These are phyloP conservation scores for Archivesica marissinica DNA, from an alignment of 1,140 invertebrate species.

Conservation along the genomic window DNA sequence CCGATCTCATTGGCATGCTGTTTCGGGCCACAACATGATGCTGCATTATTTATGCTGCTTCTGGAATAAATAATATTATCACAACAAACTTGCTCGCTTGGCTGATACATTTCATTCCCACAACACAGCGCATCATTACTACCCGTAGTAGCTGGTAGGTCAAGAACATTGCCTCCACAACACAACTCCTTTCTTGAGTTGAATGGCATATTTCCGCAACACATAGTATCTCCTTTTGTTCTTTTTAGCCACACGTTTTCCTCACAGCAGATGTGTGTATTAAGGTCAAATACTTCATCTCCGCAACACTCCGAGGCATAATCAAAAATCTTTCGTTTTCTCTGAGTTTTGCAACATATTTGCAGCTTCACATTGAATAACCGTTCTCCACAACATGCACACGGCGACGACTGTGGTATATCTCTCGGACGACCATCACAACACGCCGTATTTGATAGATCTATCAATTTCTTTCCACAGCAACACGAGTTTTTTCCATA, in stretches of 20 bases:
- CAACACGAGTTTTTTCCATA: constrained; percentile 27
- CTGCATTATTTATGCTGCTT: background rate
- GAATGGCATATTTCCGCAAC: background rate
- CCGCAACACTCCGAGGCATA: constrained; percentile 24
- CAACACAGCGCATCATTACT: background rate
- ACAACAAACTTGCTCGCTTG: constrained; percentile 15
- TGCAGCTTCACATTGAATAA: constrained; percentile 11
- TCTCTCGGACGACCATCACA: background rate
- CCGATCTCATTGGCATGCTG: background rate
- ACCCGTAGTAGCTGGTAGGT: background rate
- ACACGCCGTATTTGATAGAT: background rate
- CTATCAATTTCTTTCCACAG: background rate
- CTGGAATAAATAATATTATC: background rate
- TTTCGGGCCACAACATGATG: background rate
- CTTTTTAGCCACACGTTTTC: background rate
- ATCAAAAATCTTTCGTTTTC: background rate
- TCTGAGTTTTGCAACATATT: constrained; percentile 15
- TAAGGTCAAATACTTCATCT: constrained; percentile 12
- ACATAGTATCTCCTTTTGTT: constrained; percentile 13
- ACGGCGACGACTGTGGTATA: background rate
- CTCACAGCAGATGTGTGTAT: constrained; percentile 26
- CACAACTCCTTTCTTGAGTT: constrained; percentile 20
- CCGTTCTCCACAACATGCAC: constrained; percentile 29
- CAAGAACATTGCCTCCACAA: background rate
- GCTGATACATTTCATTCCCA: background rate